phyloP scores from a whole-genome alignment of 2,888 invertebrate genomes.

The Malacosoma neustria region DNA sequence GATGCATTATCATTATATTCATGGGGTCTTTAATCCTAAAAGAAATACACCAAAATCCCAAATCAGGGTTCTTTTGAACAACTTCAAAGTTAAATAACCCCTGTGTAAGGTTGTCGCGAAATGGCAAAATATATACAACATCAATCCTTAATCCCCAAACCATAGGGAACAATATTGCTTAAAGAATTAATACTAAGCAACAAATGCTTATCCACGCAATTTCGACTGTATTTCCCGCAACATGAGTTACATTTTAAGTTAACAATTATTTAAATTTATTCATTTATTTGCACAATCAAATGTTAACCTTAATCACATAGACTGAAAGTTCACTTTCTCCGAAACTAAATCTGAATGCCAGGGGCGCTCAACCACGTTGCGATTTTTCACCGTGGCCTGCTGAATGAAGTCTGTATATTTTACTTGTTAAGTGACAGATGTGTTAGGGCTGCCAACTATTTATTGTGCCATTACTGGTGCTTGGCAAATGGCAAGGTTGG shows the following conservation, averaged over 20 bases:
- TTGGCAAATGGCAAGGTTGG: constrained; percentile 56
- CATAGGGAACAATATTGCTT: constrained; percentile 33
- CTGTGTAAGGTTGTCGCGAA: constrained; percentile 30
- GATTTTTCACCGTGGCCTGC: constrained; percentile 62
- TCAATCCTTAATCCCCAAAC: constrained; percentile 21
- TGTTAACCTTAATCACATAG: constrained; percentile 30
- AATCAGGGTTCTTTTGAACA: constrained; percentile 70
- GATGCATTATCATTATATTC: constrained; percentile 71
- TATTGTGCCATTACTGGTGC: constrained; percentile 67
- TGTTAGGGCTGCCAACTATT: constrained; percentile 67
- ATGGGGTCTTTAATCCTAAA: constrained; percentile 71
- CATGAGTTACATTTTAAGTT: constrained; percentile 75
- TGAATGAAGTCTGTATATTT: constrained; percentile 72
- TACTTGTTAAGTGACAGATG: constrained; percentile 74
- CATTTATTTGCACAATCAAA: constrained; percentile 31
- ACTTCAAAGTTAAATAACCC: constrained; percentile 72
- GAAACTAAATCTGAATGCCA: constrained; percentile 21
- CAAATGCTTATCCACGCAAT: constrained; percentile 67
- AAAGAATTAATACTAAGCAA: constrained; percentile 39
- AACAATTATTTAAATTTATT: constrained; percentile 74
- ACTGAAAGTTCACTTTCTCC: constrained; percentile 16
- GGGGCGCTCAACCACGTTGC: constrained; percentile 51
- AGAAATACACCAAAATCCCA: constrained; percentile 70
- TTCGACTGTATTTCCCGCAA: constrained; percentile 72
- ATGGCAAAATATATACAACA: constrained; percentile 18